Evolutionary conservation across 1,140 invertebrate genomes (phyloP).

Genomic region (Zaprionus capensis): DNA sequence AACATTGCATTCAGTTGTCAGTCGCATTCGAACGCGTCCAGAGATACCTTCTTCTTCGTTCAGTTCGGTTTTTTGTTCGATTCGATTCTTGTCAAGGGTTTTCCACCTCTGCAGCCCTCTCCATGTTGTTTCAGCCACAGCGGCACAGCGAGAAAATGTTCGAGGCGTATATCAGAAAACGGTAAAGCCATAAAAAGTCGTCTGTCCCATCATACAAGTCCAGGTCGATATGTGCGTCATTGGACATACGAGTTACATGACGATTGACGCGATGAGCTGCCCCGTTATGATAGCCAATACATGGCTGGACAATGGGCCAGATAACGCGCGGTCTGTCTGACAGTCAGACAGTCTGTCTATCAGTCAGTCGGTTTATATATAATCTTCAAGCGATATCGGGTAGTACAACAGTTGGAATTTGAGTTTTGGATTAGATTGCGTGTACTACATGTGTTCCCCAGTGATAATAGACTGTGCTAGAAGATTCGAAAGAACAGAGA

Average conservation of each 20-base stretch:
- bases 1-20: conserved; percentile 66
- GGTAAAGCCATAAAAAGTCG: conserved; percentile 65
- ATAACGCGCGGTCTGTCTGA: neutral
- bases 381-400: neutral
- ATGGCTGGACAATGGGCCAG: neutral
- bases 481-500: neutral
- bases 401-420: neutral
- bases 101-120: conserved; percentile 20
- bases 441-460: neutral
- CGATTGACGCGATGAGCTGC: neutral
- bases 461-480: neutral
- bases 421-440: conserved; percentile 1
- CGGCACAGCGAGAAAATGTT: conserved; percentile 73
- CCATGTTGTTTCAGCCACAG: conserved; percentile 66
- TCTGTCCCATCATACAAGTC: conserved; percentile 18
- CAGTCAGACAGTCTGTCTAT: neutral
- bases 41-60: conserved; percentile 36
- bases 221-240: conserved; percentile 26
- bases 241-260: conserved; percentile 12
- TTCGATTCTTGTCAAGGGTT: conserved; percentile 10
- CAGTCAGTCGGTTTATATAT: neutral
- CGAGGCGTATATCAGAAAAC: conserved; percentile 78
- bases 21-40: conserved; percentile 54
- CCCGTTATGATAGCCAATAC: conserved; percentile 9
- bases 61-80: neutral